A percentile compares a stretch with the other conserved stretches of the same genome.
phyloP scores from a whole-genome alignment of 2,888 invertebrate species.

The Lepidocyrtoides sp. region DNA sequence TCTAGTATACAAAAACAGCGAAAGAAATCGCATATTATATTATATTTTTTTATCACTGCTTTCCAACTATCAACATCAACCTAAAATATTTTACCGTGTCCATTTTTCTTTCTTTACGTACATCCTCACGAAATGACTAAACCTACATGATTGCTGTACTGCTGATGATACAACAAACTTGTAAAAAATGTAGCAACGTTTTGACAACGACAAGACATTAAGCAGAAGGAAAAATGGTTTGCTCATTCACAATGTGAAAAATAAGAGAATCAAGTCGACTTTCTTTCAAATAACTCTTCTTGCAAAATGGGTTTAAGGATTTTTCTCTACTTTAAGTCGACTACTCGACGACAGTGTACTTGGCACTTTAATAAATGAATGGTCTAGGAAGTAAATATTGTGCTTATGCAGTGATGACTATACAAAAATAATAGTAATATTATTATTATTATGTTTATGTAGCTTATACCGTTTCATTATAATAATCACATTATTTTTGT shows the following conservation, averaged over 20 bases:
- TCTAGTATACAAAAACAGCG: background rate
- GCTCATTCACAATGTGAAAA: conserved; percentile 30
- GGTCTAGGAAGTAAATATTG: conserved; percentile 51
- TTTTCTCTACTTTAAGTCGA: conserved; percentile 4
- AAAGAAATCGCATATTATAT: conserved; percentile 34
- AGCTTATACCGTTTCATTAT: conserved; percentile 26
- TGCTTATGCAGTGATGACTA: background rate
- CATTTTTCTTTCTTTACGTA: conserved; percentile 15
- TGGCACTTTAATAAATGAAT: conserved; percentile 29
- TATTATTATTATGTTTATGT: conserved; percentile 9
- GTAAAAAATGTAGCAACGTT: conserved; percentile 42
- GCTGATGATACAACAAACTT: no score
- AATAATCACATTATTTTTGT: conserved; percentile 43
- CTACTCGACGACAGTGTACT: conserved; percentile 47
- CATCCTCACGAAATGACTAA: conserved; percentile 12
- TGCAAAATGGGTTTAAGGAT: conserved; percentile 34
- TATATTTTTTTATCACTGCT: conserved; percentile 12
- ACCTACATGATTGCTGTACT: background rate
- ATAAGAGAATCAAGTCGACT: background rate
- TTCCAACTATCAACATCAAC: no score
- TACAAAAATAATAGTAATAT: no score
- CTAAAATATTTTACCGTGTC: conserved; percentile 33
- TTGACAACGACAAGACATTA: conserved; percentile 45
- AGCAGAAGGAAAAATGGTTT: conserved; percentile 16
- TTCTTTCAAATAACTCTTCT: conserved; percentile 43